Conservation (phyloP, 2,888 invertebrate species). For the Drosophila barbarae region DNA sequence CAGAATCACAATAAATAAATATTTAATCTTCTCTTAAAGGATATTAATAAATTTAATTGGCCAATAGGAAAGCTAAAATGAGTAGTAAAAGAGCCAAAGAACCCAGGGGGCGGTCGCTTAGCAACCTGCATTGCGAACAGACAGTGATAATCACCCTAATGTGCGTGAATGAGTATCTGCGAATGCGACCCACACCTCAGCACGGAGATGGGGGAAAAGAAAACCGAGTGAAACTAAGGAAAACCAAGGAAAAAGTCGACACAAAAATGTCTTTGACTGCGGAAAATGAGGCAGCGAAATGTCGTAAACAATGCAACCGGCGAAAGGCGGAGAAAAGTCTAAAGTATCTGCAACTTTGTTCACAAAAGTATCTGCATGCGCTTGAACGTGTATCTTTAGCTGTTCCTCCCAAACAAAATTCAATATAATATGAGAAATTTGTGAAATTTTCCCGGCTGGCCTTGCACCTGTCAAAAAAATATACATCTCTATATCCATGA, state of each 20-base stretch:
- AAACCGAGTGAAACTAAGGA: constrained; percentile 72
- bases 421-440: constrained; percentile 1
- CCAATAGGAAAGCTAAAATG: too few relatives aligned
- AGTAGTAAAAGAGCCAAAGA: neutral
- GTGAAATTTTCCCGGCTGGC: constrained; percentile 16
- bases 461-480: constrained; percentile 45
- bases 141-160: constrained; percentile 10
- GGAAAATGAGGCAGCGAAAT: constrained; percentile 71
- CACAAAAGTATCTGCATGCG: constrained; percentile 30
- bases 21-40: neutral
- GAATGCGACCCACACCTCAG: constrained; percentile 60
- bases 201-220: constrained; percentile 45
- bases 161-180: constrained; percentile 21
- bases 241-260: constrained; percentile 71
- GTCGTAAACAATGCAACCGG: constrained; percentile 71
- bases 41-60: neutral
- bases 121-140: neutral
- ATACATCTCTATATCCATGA: constrained; percentile 13
- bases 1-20: neutral
- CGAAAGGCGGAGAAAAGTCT: constrained; percentile 69
- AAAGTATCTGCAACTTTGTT: constrained; percentile 34
- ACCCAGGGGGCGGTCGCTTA: neutral
- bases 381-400: constrained; percentile 6
- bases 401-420: neutral
- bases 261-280: constrained; percentile 70